Evolutionary conservation across 2,113 vertebrate genomes (phyloP), one percentile per base, ranked within the genome.

Genomic region (Cynopterus brachyotis): DNA sequence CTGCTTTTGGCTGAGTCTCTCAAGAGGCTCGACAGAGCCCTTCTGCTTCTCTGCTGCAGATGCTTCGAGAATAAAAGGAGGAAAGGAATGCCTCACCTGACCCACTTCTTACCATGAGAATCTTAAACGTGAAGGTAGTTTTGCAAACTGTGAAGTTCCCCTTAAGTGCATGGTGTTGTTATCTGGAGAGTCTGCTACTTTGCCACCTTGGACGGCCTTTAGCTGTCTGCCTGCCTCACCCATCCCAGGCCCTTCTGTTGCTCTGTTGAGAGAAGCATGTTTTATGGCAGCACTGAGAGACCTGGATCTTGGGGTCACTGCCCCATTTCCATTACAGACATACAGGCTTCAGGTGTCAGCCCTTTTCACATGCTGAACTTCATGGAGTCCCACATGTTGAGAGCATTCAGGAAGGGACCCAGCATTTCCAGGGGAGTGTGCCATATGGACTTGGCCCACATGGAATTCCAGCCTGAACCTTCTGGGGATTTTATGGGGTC

Each of bases 271-370:
- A 97, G 93, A 97, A 97, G 62, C 79, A 59, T 35, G 12, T 88
- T 96, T 95, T 96, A 93, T 95, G 89, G 69, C 19, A 30, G 79
- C 59, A 69, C 72, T 75, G 97, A 94, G 84, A 81, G 91, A 94
- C 95, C 89, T 60, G 94, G 97, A 97, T 97, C 88, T 55, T 1
- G 78, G 94, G 96, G 89, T 96, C 93, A 85, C 81, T 88, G 93
- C 97, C 96, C 95, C 97, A 93, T 98, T 98, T 98, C 97, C 96
- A 97, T 97, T 93, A 90, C 95, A 96, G 97, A 98, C 97, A 92
- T 97, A 96, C 88, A 97, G 96, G 97, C 97, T 98, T 87, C 95
- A 78, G 75, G 92, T 91, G 84, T 70, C 81, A 97, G 69, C 57
- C 89, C 82, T 47, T 75, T 82, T 69, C 78, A 87, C 86, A 97